These are phyloP conservation scores for Serrognathus titanus DNA, from an alignment of 2,888 invertebrate genomes.

Conservation along the genomic window DNA sequence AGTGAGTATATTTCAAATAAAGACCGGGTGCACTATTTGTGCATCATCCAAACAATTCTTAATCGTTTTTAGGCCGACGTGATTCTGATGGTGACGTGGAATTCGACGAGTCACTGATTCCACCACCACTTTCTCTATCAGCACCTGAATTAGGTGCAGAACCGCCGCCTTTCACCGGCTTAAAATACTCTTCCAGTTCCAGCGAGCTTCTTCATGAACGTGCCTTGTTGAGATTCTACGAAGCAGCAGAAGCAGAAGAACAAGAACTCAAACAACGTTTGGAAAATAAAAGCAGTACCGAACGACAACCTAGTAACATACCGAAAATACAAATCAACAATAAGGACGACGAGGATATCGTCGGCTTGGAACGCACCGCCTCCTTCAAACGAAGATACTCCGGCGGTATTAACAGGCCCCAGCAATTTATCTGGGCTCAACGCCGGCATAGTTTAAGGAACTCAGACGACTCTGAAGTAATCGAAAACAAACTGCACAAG, in stretches of 20 bases:
- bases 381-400: slow-evolving; percentile 52
- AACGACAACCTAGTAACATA: slow-evolving; percentile 31
- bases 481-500: slow-evolving; percentile 35
- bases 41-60: slow-evolving; percentile 7
- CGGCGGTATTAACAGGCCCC: slow-evolving; percentile 46
- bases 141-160: slow-evolving; percentile 73
- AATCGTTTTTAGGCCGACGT: slow-evolving; percentile 27
- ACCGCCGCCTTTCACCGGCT: slow-evolving; percentile 52
- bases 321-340: slow-evolving; percentile 54
- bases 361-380: slow-evolving; percentile 49
- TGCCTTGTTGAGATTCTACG: slow-evolving; percentile 78
- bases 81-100: slow-evolving; percentile 53
- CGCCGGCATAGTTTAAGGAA: slow-evolving; percentile 40
- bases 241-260: slow-evolving; percentile 73
- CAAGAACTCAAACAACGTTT: slow-evolving; percentile 49
- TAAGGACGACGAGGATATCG: slow-evolving; percentile 50
- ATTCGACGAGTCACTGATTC: slow-evolving; percentile 64
- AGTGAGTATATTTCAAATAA: slow-evolving; percentile 28
- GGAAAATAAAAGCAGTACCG: slow-evolving; percentile 22
- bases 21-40: too few relatives aligned
- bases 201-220: slow-evolving; percentile 78
- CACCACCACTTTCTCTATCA: slow-evolving; percentile 78
- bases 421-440: slow-evolving; percentile 42
- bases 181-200: slow-evolving; percentile 75
- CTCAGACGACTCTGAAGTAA: slow-evolving; percentile 35